phyloP scores from a whole-genome alignment of 2,113 vertebrate species.

The Myotis lucifugus region DNA sequence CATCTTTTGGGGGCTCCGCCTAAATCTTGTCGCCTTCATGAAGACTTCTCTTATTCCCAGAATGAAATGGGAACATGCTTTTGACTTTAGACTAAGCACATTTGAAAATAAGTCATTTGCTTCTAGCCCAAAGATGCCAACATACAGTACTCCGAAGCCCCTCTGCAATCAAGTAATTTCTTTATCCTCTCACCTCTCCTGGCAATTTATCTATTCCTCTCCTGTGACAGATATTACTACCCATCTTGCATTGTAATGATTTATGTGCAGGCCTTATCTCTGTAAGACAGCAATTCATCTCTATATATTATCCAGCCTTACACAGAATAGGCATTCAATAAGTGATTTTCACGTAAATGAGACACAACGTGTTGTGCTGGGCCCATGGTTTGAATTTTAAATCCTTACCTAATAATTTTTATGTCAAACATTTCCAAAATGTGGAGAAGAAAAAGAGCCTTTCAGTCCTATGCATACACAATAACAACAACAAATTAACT shows the following conservation, averaged over 20 bases:
- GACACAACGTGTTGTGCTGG: neutral
- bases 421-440: neutral
- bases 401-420: neutral
- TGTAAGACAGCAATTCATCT: constrained; percentile 3
- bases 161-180: neutral
- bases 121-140: neutral
- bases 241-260: neutral
- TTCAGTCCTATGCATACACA: neutral
- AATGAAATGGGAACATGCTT: neutral
- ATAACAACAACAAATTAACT: neutral
- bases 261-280: constrained; percentile 31
- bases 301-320: neutral
- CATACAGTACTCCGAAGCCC: neutral
- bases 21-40: neutral
- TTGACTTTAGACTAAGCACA: neutral
- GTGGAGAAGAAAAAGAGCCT: neutral
- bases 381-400: neutral
- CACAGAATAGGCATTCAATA: neutral
- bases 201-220: neutral
- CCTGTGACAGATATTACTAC: neutral
- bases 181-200: neutral
- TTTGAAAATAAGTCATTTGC: neutral
- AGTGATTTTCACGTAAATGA: constrained; percentile 26
- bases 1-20: neutral
- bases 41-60: neutral